Evolutionary conservation across 1,140 invertebrate genomes (phyloP).

Genomic region (Ylistrum balloti): DNA sequence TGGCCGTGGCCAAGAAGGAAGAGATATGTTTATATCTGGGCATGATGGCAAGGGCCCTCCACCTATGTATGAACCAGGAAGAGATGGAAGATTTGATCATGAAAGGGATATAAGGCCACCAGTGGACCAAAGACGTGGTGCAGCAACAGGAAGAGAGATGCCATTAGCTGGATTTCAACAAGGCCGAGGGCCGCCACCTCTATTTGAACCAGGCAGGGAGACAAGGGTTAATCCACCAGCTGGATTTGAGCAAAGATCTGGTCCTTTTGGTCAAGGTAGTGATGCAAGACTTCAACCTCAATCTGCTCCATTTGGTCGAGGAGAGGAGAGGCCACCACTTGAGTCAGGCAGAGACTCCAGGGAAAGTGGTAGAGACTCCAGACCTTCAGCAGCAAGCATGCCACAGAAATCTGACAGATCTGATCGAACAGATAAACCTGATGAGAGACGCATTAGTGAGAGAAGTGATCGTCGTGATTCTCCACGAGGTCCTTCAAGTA

Average conservation of each 20-base stretch:
- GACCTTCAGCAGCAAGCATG: not conserved
- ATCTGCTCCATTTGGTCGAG: not conserved
- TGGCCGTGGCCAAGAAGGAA: not conserved
- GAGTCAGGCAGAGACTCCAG: not conserved
- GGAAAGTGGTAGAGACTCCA: conserved; percentile 8
- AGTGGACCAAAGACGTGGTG: not conserved
- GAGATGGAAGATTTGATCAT: not conserved
- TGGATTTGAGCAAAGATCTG: not conserved
- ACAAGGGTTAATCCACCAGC: not conserved
- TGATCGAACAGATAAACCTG: not conserved
- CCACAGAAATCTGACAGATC: not conserved
- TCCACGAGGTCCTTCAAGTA: not conserved
- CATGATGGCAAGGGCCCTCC: not conserved
- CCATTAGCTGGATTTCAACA: not conserved
- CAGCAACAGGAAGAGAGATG: not conserved
- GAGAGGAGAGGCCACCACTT: conserved; percentile 36
- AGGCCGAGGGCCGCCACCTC: conserved; percentile 1
- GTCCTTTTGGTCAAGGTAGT: not conserved
- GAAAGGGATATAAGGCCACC: not conserved
- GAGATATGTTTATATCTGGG: too few species aligned
- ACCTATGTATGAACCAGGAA: not conserved
- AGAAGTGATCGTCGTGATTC: conserved; percentile 16
- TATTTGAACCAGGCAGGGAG: not conserved
- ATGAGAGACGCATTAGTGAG: not conserved
- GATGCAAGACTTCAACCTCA: conserved; percentile 18